phyloP scores from a whole-genome alignment of 2,797 vertebrate species.

The Falco peregrinus region DNA sequence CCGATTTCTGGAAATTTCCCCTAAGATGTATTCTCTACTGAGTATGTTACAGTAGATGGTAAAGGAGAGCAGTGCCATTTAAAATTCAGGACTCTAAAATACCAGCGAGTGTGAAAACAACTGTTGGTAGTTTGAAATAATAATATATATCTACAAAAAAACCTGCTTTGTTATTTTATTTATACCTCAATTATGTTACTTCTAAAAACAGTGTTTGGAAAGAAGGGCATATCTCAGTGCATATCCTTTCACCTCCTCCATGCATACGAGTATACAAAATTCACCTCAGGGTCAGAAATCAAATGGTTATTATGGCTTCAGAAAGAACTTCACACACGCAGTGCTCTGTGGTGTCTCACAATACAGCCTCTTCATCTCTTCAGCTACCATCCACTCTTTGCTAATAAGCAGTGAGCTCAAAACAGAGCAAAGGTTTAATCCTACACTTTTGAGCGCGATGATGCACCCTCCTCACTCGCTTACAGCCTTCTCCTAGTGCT shows the following conservation, averaged over 20 bases:
- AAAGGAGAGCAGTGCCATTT: conserved; percentile 10
- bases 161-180: conserved; percentile 67
- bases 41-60: not conserved
- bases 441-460: conserved; percentile 15
- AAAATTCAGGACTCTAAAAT: conserved; percentile 35
- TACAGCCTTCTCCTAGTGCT: not conserved
- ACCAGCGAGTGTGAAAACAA: conserved; percentile 35
- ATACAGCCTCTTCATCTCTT: conserved; percentile 69
- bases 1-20: conserved; percentile 6
- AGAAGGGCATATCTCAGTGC: conserved; percentile 55
- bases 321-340: conserved; percentile 66
- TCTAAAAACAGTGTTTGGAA: conserved; percentile 58
- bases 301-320: conserved; percentile 71
- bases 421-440: conserved; percentile 65
- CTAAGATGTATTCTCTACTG: not conserved
- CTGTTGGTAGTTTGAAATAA: conserved; percentile 53
- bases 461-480: not conserved
- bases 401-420: conserved; percentile 67
- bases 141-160: conserved; percentile 17
- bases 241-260: conserved; percentile 67
- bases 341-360: conserved; percentile 64
- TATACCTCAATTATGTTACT: conserved; percentile 57
- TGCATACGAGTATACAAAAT: conserved; percentile 69
- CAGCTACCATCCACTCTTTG: conserved; percentile 59
- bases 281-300: conserved; percentile 71